Evolutionary conservation across 1,140 invertebrate genomes (phyloP).

Genomic region (Drosophila equinoxialis): DNA sequence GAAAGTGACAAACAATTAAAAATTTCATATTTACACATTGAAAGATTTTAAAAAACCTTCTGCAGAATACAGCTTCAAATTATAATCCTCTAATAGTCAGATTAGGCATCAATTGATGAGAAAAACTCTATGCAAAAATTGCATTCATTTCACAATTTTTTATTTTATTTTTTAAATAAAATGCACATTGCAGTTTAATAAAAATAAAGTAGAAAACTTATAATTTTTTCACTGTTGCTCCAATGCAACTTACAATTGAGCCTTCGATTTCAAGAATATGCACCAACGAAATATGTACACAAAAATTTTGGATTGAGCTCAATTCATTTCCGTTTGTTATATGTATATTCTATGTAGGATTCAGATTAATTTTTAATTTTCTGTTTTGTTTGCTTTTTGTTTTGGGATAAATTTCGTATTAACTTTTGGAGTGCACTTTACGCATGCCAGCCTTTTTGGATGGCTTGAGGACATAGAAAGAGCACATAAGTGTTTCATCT

Average conservation of each 20-base stretch:
- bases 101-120: no score
- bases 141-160: not conserved
- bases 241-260: no score
- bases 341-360: no score
- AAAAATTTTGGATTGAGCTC: not conserved
- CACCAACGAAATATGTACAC: not conserved
- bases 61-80: no score
- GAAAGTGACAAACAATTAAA: no score
- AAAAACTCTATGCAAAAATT: not conserved
- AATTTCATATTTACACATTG: no score
- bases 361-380: no score
- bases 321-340: not conserved
- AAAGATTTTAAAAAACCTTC: no score
- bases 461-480: conserved; percentile 85
- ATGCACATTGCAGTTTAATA: not conserved
- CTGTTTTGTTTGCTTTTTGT: no score
- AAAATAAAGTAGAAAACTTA: not conserved
- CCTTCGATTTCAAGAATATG: not conserved
- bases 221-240: not conserved
- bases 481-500: conserved; percentile 99
- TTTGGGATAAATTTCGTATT: no score
- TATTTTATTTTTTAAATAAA: not conserved
- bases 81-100: no score
- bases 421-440: conserved; percentile 22
- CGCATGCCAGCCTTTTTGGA: conserved; percentile 93